Evolutionary conservation across 2,113 vertebrate species (phyloP).

Genomic region (Morone saxatilis): DNA sequence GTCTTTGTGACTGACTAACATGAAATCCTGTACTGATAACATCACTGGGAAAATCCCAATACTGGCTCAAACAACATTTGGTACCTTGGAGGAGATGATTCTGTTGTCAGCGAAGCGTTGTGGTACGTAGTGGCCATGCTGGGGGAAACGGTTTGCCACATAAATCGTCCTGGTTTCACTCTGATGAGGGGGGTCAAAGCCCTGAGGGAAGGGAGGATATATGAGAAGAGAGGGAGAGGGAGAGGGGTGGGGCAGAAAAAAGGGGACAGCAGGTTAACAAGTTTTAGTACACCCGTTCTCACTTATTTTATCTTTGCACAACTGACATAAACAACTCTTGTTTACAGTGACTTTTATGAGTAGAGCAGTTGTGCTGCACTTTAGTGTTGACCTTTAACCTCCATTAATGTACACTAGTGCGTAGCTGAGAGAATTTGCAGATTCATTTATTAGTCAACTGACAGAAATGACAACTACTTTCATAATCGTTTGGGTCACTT

Average conservation of each 20-base stretch:
- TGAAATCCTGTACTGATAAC: background rate
- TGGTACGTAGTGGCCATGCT: conserved; percentile 94
- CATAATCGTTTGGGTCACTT: background rate
- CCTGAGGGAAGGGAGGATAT: conserved; percentile 82
- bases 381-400: background rate
- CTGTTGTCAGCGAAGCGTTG: conserved; percentile 97
- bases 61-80: background rate
- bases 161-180: conserved; percentile 98
- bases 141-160: conserved; percentile 96
- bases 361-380: background rate
- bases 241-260: background rate
- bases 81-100: conserved; percentile 99
- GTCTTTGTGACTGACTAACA: background rate
- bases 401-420: background rate
- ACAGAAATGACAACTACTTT: background rate
- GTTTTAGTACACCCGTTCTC: background rate
- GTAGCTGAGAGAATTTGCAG: background rate
- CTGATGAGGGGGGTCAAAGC: conserved; percentile 97
- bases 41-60: background rate
- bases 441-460: background rate
- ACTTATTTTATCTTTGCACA: background rate
- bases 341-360: background rate
- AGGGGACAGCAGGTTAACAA: conserved; percentile 24
- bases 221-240: background rate
- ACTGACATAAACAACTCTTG: background rate